phyloP scores from a whole-genome alignment of 2,797 vertebrate species.

The Avahi laniger region DNA sequence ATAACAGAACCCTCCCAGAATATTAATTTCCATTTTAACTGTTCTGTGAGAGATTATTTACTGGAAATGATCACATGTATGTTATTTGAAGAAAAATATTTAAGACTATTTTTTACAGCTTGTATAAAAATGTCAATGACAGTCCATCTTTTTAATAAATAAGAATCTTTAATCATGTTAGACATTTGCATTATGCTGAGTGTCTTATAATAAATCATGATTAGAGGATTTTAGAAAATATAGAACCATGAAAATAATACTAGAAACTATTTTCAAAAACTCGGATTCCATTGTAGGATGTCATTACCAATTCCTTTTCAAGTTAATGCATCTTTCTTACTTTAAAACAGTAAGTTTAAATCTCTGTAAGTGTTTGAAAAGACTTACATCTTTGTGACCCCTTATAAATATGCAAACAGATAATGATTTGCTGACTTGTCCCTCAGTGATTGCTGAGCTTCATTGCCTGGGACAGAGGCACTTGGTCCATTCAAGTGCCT shows the following conservation, averaged over 20 bases:
- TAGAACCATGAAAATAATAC: neutral
- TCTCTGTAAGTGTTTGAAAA: neutral
- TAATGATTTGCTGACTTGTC: neutral
- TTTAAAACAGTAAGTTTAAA: neutral
- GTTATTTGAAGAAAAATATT: neutral
- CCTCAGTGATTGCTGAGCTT: neutral
- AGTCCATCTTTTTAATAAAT: neutral
- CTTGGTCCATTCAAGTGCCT: neutral
- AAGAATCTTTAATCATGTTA: neutral
- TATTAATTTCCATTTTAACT: neutral
- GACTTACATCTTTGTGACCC: neutral
- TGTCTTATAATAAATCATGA: neutral
- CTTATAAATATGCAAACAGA: neutral
- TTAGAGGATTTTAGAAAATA: neutral
- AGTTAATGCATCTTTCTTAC: slow-evolving; percentile 27
- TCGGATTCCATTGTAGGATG: neutral
- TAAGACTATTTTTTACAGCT: neutral
- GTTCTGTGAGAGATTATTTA: neutral
- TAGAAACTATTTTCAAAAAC: neutral
- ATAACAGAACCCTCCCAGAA: neutral
- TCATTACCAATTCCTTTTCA: neutral
- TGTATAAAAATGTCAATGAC: neutral
- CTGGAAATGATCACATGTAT: neutral
- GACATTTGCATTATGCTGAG: neutral
- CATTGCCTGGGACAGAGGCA: neutral